Conservation (phyloP, 2,888 invertebrate genomes). For the Caenorhabditis afra region DNA sequence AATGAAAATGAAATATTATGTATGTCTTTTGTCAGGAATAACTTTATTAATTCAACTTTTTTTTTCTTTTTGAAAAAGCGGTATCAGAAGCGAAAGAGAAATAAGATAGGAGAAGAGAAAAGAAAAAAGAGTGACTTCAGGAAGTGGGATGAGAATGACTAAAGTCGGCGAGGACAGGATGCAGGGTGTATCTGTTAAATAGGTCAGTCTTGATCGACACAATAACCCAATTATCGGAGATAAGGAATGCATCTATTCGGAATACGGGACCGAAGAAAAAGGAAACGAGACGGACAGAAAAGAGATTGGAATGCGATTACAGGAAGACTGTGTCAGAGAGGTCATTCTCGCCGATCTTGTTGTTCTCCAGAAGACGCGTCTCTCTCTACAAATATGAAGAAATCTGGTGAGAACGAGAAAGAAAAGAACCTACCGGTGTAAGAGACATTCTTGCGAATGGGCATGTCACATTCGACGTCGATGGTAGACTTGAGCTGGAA, state of each 20-base stretch:
- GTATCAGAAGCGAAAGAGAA: conserved; percentile 11
- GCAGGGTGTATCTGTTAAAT: conserved; percentile 33
- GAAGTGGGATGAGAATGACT: conserved; percentile 16
- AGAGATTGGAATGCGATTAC: conserved; percentile 29
- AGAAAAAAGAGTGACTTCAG: conserved; percentile 7
- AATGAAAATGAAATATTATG: not conserved
- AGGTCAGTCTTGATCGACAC: conserved; percentile 58
- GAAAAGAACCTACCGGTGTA: conserved; percentile 3
- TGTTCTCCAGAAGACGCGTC: conserved; percentile 12
- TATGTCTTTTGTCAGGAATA: not conserved
- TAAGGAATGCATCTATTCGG: conserved; percentile 39
- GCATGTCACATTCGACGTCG: conserved; percentile 20
- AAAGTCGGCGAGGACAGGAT: conserved; percentile 3
- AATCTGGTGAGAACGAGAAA: too few species aligned
- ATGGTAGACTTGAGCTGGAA: conserved; percentile 30
- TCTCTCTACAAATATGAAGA: conserved; percentile 21
- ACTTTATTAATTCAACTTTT: conserved; percentile 27
- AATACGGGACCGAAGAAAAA: conserved; percentile 2
- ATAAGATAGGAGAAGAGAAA: conserved; percentile 11
- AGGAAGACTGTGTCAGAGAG: conserved; percentile 51
- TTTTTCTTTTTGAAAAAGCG: conserved; percentile 12
- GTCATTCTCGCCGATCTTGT: conserved; percentile 22
- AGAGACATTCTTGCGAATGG: conserved; percentile 45
- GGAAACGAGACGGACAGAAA: not conserved
- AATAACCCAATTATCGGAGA: conserved; percentile 61